Percentiles rank a stretch among this genome's conserved stretches.
phyloP scores from a whole-genome alignment of 2,888 invertebrate species.

The Hyposoter dolosus region DNA sequence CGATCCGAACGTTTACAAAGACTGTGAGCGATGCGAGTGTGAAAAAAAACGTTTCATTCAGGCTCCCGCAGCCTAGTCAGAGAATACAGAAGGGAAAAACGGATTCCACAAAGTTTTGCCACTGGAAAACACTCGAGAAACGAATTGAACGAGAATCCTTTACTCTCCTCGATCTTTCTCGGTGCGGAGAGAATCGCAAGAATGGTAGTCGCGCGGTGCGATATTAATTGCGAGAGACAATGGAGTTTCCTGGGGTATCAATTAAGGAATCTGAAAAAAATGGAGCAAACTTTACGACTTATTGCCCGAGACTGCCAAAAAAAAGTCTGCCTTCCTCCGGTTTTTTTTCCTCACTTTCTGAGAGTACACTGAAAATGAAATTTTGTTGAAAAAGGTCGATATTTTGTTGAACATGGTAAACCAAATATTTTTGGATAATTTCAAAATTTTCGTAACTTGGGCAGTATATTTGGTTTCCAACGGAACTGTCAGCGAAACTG shows the following conservation, averaged over 20 bases:
- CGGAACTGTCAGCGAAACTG: too few species aligned
- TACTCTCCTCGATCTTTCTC: neutral
- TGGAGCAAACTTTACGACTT: neutral
- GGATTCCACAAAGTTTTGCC: neutral
- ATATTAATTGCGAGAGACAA: constrained; percentile 20
- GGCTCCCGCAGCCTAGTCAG: neutral
- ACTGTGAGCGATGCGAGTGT: neutral
- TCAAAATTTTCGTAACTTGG: too few species aligned
- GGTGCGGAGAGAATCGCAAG: neutral
- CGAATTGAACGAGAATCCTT: neutral
- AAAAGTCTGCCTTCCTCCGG: constrained; percentile 14
- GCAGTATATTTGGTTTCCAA: too few species aligned
- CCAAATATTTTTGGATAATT: too few species aligned
- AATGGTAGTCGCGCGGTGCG: neutral
- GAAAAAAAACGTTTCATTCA: neutral
- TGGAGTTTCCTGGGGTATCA: constrained; percentile 21
- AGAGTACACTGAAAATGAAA: too few species aligned
- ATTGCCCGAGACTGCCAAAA: neutral
- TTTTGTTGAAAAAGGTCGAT: too few species aligned
- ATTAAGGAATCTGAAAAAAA: constrained; percentile 19
- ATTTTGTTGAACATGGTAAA: too few species aligned
- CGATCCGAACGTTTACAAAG: neutral
- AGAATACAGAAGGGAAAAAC: neutral
- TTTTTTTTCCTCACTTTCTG: constrained; percentile 1
- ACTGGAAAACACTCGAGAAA: neutral